Percentiles rank a stretch among this genome's conserved stretches.
phyloP scores from a whole-genome alignment of 2,797 vertebrate genomes.

The Coracias cyanogaster region DNA sequence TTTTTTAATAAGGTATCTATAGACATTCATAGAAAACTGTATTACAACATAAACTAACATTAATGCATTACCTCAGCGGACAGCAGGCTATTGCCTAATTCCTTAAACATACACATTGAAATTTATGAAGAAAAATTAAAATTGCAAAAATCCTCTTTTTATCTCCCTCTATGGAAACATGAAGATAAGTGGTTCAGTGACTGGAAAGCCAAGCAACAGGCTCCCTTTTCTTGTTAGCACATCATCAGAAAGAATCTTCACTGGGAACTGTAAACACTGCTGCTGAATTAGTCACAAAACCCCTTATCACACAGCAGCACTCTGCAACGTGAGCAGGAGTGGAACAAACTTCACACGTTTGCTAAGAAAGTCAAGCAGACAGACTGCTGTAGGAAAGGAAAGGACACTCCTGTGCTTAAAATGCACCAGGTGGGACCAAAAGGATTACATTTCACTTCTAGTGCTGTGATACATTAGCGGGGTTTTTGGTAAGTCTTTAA shows the following conservation, averaged over 20 bases:
- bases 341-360: background rate
- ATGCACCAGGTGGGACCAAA: background rate
- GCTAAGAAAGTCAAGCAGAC: background rate
- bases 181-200: background rate
- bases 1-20: background rate
- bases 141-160: background rate
- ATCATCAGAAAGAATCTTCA: background rate
- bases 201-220: background rate
- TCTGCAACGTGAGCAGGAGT: background rate
- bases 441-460: background rate
- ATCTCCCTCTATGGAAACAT: background rate
- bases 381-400: background rate
- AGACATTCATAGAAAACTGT: background rate
- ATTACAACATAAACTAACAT: conserved; percentile 19
- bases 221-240: background rate
- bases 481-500: background rate
- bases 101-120: background rate
- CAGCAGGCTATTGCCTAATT: background rate
- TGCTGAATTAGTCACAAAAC: background rate
- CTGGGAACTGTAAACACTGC: background rate
- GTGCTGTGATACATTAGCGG: background rate
- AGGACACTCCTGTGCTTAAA: background rate
- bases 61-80: conserved; percentile 25
- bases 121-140: background rate
- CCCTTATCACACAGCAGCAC: background rate